These are phyloP conservation scores for Drosophila atripex DNA, from an alignment of 2,888 invertebrate species.

Conservation along the genomic window DNA sequence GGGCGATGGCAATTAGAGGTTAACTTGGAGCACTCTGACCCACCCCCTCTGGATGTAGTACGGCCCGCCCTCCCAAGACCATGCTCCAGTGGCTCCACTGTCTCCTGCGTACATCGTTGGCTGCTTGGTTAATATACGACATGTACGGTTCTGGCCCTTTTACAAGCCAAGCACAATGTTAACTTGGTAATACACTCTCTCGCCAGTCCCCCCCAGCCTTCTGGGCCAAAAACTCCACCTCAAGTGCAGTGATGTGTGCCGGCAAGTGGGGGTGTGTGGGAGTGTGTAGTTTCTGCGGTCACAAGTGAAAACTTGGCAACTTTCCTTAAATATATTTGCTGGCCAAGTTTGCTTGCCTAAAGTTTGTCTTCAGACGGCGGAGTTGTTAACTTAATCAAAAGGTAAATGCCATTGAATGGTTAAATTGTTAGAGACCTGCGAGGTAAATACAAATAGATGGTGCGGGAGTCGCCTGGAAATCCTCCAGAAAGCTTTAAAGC, in stretches of 20 bases:
- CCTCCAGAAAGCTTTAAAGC: not conserved
- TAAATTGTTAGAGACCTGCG: not conserved
- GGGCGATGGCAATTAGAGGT: constrained; percentile 70
- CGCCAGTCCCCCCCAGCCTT: not conserved
- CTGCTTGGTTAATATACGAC: constrained; percentile 62
- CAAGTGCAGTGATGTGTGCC: constrained; percentile 47
- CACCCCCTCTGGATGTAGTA: not conserved
- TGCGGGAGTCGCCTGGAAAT: not conserved
- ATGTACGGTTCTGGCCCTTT: constrained; percentile 48
- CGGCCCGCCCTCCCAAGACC: too few relatives aligned
- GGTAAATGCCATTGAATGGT: constrained; percentile 16
- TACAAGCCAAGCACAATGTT: constrained; percentile 43
- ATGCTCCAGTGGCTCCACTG: not conserved
- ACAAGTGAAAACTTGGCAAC: constrained; percentile 60
- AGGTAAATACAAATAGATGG: too few relatives aligned
- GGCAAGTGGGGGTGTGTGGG: not conserved
- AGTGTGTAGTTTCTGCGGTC: constrained; percentile 49
- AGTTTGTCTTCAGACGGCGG: constrained; percentile 27
- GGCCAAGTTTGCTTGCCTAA: constrained; percentile 31
- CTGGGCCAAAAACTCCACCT: constrained; percentile 29
- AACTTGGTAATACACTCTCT: constrained; percentile 36
- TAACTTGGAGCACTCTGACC: constrained; percentile 53
- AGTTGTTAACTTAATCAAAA: constrained; percentile 27
- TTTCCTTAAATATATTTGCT: constrained; percentile 45
- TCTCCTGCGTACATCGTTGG: constrained; percentile 45